A percentile compares a stretch with the other conserved stretches of the same genome.
phyloP scores from a whole-genome alignment of 1,140 invertebrate species.

The Scaptodrosophila lebanonensis region DNA sequence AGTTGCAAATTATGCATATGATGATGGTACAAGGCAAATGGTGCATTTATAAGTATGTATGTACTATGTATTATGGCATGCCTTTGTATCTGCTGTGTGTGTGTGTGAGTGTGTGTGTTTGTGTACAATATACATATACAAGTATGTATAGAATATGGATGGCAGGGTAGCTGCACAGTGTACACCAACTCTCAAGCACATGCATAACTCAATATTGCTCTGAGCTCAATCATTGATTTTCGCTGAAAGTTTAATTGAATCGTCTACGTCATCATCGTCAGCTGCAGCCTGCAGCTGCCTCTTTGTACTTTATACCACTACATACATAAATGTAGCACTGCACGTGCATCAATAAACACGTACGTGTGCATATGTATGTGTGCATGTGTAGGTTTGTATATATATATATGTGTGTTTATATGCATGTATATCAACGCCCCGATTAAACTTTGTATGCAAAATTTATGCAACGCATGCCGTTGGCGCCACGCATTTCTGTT shows the following conservation, averaged over 20 bases:
- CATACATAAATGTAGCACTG: neutral
- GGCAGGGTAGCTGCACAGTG: too few relatives aligned
- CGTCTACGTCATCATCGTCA: constrained; percentile 31
- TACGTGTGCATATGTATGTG: too few relatives aligned
- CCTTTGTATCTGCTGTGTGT: neutral
- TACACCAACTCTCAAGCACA: too few relatives aligned
- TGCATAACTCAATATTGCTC: constrained; percentile 26
- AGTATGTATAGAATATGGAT: too few relatives aligned
- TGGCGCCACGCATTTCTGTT: constrained; percentile 6
- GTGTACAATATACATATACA: too few relatives aligned
- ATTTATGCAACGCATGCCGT: constrained; percentile 26
- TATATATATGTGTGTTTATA: constrained; percentile 25
- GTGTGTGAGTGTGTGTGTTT: constrained; percentile 13
- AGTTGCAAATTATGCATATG: constrained; percentile 48
- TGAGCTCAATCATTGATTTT: constrained; percentile 38
- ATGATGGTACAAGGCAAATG: too few relatives aligned
- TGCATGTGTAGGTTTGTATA: constrained; percentile 13
- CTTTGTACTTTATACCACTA: neutral
- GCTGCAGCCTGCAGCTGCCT: constrained; percentile 8
- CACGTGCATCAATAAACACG: constrained; percentile 16
- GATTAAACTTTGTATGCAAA: constrained; percentile 10
- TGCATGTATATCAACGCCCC: constrained; percentile 3
- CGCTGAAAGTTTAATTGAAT: constrained; percentile 37
- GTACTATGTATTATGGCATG: neutral
- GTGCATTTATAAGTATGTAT: constrained; percentile 3